Percentiles rank a stretch among this genome's conserved stretches.
phyloP scores from a whole-genome alignment of 2,113 vertebrate genomes.

The Tretioscincus oriximinensis region DNA sequence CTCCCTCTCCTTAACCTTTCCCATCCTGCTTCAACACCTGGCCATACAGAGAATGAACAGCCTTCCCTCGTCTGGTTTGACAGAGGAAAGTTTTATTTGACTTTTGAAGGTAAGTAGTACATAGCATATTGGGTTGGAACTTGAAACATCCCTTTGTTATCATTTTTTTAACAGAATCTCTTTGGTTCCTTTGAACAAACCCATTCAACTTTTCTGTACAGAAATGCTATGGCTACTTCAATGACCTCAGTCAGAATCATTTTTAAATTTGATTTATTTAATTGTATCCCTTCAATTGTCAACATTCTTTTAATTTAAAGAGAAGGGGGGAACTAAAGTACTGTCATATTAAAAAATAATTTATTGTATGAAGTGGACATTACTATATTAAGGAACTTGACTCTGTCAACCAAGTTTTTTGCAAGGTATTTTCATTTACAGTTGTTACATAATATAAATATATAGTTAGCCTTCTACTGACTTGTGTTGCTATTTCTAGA shows the following conservation, averaged over 20 bases:
- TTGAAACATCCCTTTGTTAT: conserved; percentile 49
- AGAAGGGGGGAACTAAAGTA: neutral
- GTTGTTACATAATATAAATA: neutral
- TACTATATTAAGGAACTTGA: conserved; percentile 67
- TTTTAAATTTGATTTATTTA: conserved; percentile 58
- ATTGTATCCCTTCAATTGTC: conserved; percentile 37
- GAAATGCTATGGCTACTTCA: conserved; percentile 72
- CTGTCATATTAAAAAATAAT: conserved; percentile 15
- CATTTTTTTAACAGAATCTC: conserved; percentile 45
- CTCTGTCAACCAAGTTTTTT: conserved; percentile 75
- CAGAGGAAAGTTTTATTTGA: conserved; percentile 99
- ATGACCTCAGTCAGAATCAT: conserved; percentile 19
- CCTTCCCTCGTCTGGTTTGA: conserved; percentile 99
- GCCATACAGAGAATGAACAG: conserved; percentile 99
- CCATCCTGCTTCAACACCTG: conserved; percentile 83
- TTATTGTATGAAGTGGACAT: conserved; percentile 11
- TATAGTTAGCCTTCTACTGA: neutral
- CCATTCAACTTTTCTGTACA: conserved; percentile 24
- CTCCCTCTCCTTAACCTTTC: conserved; percentile 81
- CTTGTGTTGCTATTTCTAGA: neutral
- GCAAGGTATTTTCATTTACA: conserved; percentile 29
- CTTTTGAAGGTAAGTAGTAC: conserved; percentile 99
- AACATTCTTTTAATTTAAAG: conserved; percentile 30
- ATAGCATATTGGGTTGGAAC: conserved; percentile 73
- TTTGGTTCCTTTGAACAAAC: conserved; percentile 58